Conservation (phyloP, 2,888 invertebrate genomes). For the Onchidella celtica region DNA sequence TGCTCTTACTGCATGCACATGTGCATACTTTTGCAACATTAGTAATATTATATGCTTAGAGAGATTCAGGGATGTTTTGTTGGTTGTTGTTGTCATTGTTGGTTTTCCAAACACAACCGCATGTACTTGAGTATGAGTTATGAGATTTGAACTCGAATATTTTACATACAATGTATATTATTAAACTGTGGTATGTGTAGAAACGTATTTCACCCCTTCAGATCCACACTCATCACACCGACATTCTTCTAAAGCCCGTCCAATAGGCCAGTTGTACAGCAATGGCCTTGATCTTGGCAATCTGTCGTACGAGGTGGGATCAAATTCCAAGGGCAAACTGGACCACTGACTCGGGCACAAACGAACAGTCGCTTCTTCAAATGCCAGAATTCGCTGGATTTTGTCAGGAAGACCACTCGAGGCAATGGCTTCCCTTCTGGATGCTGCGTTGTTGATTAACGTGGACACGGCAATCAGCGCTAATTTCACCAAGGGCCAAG, state of each 20-base stretch:
- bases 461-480: conserved; percentile 18
- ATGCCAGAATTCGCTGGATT: conserved; percentile 21
- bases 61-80: too few species aligned
- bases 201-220: conserved; percentile 1
- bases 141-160: too few species aligned
- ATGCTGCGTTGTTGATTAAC: background rate
- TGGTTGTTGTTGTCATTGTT: too few species aligned
- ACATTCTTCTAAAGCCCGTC: background rate
- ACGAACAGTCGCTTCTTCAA: conserved; percentile 8
- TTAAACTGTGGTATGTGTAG: too few species aligned
- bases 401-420: background rate
- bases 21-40: too few species aligned
- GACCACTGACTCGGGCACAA: conserved; percentile 8
- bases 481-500: conserved; percentile 34
- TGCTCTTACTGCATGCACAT: too few species aligned
- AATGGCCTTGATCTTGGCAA: conserved; percentile 6
- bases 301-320: conserved; percentile 9
- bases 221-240: background rate
- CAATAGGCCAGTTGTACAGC: conserved; percentile 32
- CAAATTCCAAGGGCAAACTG: conserved; percentile 13
- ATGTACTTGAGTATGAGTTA: too few species aligned
- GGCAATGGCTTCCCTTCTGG: background rate
- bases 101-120: too few species aligned
- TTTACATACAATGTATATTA: too few species aligned
- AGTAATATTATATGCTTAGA: too few species aligned